A percentile compares a stretch with the other conserved stretches of the same genome.
phyloP scores from a whole-genome alignment of 2,113 vertebrate species.

The Tretioscincus oriximinensis region DNA sequence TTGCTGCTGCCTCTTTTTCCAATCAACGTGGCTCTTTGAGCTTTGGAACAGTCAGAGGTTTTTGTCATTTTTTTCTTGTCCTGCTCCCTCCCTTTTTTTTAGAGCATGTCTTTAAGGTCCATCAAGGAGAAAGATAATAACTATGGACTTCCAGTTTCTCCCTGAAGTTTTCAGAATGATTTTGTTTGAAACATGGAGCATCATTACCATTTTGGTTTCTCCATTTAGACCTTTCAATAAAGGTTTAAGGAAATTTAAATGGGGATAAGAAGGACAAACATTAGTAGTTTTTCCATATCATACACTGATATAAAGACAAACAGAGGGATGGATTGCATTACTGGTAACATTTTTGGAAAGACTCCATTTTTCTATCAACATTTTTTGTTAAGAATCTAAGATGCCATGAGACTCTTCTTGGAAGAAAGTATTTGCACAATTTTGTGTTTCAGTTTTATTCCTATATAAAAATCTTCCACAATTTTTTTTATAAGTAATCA shows the following conservation, averaged over 20 bases:
- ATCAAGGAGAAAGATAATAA: neutral
- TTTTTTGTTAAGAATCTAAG: too few species aligned
- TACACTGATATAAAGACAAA: too few species aligned
- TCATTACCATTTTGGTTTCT: neutral
- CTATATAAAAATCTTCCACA: neutral
- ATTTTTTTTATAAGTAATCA: neutral
- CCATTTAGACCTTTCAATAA: neutral
- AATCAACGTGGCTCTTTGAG: slow-evolving; percentile 70
- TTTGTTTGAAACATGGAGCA: neutral
- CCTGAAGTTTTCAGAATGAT: neutral
- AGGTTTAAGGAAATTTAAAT: neutral
- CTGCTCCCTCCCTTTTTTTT: neutral
- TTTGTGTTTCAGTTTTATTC: neutral
- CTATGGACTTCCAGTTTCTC: slow-evolving; percentile 1
- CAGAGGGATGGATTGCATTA: neutral
- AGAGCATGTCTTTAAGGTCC: neutral
- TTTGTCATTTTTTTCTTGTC: slow-evolving; percentile 35
- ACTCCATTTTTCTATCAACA: too few species aligned
- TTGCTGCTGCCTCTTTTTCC: slow-evolving; percentile 61
- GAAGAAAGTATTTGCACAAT: neutral
- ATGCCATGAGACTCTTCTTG: too few species aligned
- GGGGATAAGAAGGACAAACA: neutral
- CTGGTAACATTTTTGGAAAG: neutral
- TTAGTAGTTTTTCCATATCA: neutral
- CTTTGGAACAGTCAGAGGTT: slow-evolving; percentile 59